Base-by-base conservation (phyloP, 1,140 invertebrate species). In the Drosophila truncata region DNA sequence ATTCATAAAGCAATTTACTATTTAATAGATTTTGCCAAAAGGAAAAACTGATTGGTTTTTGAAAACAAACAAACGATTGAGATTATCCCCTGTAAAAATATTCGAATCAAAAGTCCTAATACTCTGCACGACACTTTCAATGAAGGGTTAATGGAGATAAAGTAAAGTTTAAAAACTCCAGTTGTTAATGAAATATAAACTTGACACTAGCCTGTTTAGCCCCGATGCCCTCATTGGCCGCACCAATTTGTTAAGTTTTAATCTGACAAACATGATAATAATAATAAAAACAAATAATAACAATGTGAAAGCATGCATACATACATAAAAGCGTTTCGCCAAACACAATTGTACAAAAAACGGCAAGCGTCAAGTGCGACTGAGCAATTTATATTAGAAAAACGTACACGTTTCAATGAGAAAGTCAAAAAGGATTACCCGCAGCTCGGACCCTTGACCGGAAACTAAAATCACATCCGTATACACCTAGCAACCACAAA, bases 1-100 rank as follows among this genome's bases (percentile, higher is more conserved):
- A 74, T 76, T 85, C 46, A 72, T 62, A 64, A 90, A 90, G 86
- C 81, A 90, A 90, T 90, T 90, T 70, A 79, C 85, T 90, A 90
- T 90, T 71, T 76, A 85, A 90, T 90, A 90, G 81, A 90, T 46
- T 73, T 82, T 76, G 73, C 78, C 55, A 67, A 64, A 60, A 63
- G 25, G 8, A 29, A 39, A 75, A 59, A 57, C 23, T 18, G n/a
- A 57, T 64, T 82, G 42, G 35, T 63, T 78, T 60, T 64, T 64
- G 39, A 29, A 29, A 29, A 29, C 44, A 70, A 85, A 47, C 44
- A 70, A 84, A 59, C 27, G 8, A 64, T 64, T 64, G 46, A 35
- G 41, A 49, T 61, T 31, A 31, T 27, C n/a, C 31, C 23, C 52
- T 31, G 52, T 33, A 58, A 59, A 57, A 54, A 18, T n/a, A n/a